Conservation (phyloP, 2,797 vertebrate species). For the Nyctibius grandis region DNA sequence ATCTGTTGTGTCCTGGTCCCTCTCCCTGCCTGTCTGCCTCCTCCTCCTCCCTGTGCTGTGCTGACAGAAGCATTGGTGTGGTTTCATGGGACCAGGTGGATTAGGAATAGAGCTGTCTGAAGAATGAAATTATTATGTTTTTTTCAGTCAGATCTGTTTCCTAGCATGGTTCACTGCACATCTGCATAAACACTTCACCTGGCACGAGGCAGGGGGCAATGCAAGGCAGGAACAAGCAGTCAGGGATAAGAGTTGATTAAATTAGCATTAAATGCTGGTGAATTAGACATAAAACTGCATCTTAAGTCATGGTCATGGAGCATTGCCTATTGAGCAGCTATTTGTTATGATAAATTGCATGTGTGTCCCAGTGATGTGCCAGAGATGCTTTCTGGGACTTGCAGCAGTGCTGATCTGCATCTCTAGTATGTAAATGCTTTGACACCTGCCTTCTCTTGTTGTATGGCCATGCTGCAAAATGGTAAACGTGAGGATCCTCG, state of each 20-base stretch:
- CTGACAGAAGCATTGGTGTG: neutral
- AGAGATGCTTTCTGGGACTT: neutral
- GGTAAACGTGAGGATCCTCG: neutral
- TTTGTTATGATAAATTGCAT: neutral
- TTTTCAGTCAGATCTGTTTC: neutral
- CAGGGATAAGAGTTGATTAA: neutral
- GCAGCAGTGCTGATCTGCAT: neutral
- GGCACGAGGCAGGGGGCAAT: neutral
- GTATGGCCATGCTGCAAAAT: neutral
- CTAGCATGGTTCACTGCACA: accelerated
- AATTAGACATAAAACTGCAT: neutral
- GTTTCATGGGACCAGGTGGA: neutral
- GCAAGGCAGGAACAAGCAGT: neutral
- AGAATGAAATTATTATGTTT: neutral
- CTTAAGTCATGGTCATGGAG: neutral
- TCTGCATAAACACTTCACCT: neutral
- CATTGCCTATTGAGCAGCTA: neutral
- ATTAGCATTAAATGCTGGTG: neutral
- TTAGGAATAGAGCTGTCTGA: neutral
- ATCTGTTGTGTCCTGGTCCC: neutral
- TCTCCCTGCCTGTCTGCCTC: neutral
- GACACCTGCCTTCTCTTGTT: neutral
- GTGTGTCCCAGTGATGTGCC: neutral
- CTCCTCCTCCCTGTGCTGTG: neutral
- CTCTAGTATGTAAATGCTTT: neutral